Conservation (phyloP, 2,113 vertebrate species). For the Phyllostomus hastatus region DNA sequence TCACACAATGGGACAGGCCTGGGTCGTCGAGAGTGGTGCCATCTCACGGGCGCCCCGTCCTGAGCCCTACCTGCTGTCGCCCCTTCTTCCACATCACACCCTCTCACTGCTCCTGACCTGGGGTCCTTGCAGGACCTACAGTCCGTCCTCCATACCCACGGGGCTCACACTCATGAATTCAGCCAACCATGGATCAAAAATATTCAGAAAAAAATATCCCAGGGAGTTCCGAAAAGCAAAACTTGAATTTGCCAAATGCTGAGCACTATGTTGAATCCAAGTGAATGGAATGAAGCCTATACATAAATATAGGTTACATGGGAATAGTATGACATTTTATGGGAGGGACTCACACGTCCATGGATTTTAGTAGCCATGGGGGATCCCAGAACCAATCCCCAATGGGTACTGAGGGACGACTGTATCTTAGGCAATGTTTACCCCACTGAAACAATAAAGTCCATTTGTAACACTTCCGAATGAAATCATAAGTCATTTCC, state of each 20-base stretch:
- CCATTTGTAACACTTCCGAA: conserved; percentile 36
- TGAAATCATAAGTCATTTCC: conserved; percentile 43
- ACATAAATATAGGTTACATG: not conserved
- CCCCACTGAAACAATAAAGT: not conserved
- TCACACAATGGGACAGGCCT: not conserved
- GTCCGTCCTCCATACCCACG: too few relatives aligned
- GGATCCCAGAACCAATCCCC: not conserved
- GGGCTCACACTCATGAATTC: not conserved
- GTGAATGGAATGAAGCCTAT: not conserved
- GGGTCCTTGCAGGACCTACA: not conserved
- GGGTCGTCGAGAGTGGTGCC: not conserved
- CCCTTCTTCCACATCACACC: not conserved
- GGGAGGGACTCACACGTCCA: not conserved
- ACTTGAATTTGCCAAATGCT: not conserved
- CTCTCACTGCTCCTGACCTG: not conserved
- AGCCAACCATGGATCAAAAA: not conserved
- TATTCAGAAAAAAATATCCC: not conserved
- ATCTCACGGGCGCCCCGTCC: not conserved
- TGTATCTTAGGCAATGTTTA: not conserved
- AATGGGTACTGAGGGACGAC: too few relatives aligned
- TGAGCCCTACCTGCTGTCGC: not conserved
- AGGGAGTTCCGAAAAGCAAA: not conserved
- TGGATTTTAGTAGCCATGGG: not conserved
- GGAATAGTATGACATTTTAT: not conserved
- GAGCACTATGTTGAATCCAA: not conserved